Conservation (phyloP, 2,113 vertebrate genomes). For the Vulpes lagopus region DNA sequence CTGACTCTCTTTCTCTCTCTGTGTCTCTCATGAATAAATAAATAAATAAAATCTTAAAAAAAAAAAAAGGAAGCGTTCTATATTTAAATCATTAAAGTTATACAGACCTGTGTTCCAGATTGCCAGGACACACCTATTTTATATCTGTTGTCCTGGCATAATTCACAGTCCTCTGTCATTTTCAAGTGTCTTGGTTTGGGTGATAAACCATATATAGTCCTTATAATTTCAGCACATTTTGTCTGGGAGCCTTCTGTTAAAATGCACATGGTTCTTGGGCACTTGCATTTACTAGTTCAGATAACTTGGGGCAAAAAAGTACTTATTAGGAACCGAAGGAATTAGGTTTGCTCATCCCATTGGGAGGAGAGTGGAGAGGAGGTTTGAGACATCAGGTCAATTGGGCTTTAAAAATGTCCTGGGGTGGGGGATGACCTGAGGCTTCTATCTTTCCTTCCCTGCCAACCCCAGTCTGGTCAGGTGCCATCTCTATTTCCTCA, state of each 20-base stretch:
- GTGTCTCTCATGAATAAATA: too few species aligned
- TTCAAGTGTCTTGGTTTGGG: not conserved
- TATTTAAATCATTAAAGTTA: not conserved
- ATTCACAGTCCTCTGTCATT: not conserved
- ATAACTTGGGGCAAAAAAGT: not conserved
- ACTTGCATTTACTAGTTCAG: not conserved
- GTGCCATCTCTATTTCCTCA: not conserved
- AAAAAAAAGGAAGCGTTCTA: not conserved
- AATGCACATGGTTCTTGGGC: not conserved
- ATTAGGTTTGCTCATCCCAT: not conserved
- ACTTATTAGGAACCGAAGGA: not conserved
- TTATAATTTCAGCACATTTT: not conserved
- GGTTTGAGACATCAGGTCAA: not conserved
- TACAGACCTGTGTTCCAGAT: not conserved
- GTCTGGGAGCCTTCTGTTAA: not conserved
- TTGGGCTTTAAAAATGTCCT: not conserved
- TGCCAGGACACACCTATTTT: not conserved
- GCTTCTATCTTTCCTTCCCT: not conserved
- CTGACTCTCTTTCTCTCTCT: too few species aligned
- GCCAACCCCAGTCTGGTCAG: not conserved
- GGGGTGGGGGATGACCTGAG: not conserved
- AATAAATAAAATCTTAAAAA: too few species aligned
- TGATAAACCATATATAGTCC: not conserved
- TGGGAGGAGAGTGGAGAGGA: not conserved
- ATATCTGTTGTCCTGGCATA: not conserved